A percentile compares a stretch with the other conserved stretches of the same genome.
Evolutionary conservation across 2,888 invertebrate genomes (phyloP).

Genomic region (Stegophylla sp.): DNA sequence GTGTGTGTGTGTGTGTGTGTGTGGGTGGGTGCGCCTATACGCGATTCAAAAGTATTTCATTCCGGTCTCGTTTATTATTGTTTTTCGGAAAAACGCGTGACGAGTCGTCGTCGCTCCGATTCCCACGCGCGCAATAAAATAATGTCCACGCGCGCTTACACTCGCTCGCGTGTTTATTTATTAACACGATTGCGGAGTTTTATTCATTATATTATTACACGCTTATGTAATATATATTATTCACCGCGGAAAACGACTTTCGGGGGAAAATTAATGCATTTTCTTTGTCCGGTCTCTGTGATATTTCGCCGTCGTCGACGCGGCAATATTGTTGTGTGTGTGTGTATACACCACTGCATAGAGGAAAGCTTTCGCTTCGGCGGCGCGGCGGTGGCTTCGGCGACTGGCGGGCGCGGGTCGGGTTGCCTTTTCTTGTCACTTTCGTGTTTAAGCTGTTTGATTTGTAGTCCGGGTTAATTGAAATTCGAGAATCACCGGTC

Average conservation of each 20-base stretch:
- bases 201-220: conserved; percentile 14
- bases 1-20: too few relatives aligned
- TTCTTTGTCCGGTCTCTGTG: conserved; percentile 57
- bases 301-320: conserved; percentile 26
- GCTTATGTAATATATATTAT: background rate
- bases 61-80: too few relatives aligned
- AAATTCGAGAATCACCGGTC: conserved; percentile 59
- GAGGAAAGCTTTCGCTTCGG: conserved; percentile 20
- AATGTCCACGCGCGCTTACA: conserved; percentile 17
- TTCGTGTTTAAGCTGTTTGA: conserved; percentile 58
- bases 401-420: conserved; percentile 14
- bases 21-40: too few relatives aligned
- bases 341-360: background rate
- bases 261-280: conserved; percentile 50
- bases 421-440: conserved; percentile 58
- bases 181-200: conserved; percentile 20
- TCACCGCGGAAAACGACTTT: conserved; percentile 24
- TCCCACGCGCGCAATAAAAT: conserved; percentile 13
- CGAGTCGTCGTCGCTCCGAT: background rate
- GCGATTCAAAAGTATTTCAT: too few relatives aligned
- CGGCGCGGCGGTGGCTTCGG: background rate
- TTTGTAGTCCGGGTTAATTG: conserved; percentile 59
- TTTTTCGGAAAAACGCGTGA: background rate
- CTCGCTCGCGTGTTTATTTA: conserved; percentile 25
- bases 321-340: conserved; percentile 42